Conservation (phyloP, 2,888 invertebrate species). For the Salpingus planirostris region DNA sequence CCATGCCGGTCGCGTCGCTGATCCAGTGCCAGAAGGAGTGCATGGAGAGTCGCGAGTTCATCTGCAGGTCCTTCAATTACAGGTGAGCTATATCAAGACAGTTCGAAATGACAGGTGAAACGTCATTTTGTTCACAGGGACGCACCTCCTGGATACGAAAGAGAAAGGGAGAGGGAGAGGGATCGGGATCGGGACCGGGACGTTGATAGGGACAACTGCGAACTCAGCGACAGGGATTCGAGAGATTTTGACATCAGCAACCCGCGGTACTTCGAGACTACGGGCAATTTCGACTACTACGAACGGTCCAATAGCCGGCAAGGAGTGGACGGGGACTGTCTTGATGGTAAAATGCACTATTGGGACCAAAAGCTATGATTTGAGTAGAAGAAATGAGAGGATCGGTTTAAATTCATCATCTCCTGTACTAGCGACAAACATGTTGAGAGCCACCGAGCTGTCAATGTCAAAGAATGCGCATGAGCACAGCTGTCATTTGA, state of each 20-base stretch:
- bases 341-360: slow-evolving; percentile 81
- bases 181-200: too few species aligned
- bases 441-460: too few species aligned
- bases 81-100: slow-evolving; percentile 44
- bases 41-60: slow-evolving; percentile 70
- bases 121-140: slow-evolving; percentile 16
- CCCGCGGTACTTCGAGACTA: slow-evolving; percentile 74
- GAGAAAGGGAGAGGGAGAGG: slow-evolving; percentile 53
- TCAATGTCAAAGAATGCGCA: too few species aligned
- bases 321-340: slow-evolving; percentile 64
- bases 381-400: too few species aligned
- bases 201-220: slow-evolving; percentile 74
- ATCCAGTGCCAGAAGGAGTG: slow-evolving; percentile 80
- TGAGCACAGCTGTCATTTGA: too few species aligned
- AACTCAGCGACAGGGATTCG: slow-evolving; percentile 79
- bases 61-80: slow-evolving; percentile 81
- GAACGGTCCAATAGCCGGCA: slow-evolving; percentile 67
- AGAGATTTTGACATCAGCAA: slow-evolving; percentile 77
- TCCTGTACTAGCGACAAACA: too few species aligned
- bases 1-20: slow-evolving; percentile 63
- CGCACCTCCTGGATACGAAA: slow-evolving; percentile 13
- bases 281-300: slow-evolving; percentile 78
- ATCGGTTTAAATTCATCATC: too few species aligned
- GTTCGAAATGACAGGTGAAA: too few species aligned
- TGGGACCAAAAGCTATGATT: too few species aligned